Conservation (phyloP, 2,888 invertebrate genomes). For the Chouioia cunea region DNA sequence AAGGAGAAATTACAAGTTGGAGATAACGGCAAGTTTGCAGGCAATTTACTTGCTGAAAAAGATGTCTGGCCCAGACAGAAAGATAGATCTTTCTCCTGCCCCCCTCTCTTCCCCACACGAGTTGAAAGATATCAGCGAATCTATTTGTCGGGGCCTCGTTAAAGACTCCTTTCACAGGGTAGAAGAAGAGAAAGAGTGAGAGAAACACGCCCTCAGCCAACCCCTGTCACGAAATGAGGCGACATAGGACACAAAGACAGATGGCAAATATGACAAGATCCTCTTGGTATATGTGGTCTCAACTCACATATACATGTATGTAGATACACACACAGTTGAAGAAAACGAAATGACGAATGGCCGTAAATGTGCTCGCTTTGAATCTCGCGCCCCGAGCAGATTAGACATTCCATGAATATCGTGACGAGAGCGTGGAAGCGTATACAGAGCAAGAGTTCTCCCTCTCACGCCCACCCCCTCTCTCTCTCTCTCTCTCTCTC, state of each 20-base stretch:
- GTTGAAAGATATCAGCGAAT: slow-evolving; percentile 62
- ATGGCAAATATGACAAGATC: slow-evolving; percentile 65
- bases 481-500: too few species aligned
- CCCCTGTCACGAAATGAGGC: slow-evolving; percentile 46
- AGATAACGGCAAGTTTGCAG: slow-evolving; percentile 37
- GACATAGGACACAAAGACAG: slow-evolving; percentile 57
- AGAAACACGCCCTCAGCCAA: not conserved
- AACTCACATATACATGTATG: slow-evolving; percentile 6
- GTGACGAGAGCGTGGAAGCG: slow-evolving; percentile 52
- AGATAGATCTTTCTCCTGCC: not conserved
- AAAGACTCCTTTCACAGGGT: slow-evolving; percentile 63
- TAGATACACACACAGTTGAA: slow-evolving; percentile 9
- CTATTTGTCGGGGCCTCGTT: slow-evolving; percentile 64
- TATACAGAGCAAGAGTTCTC: slow-evolving; percentile 12
- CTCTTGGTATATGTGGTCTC: slow-evolving; percentile 9
- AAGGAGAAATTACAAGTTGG: slow-evolving; percentile 36
- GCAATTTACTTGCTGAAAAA: slow-evolving; percentile 44
- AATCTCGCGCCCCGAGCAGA: slow-evolving; percentile 48
- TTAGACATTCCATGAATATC: slow-evolving; percentile 62
- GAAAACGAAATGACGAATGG: slow-evolving; percentile 58
- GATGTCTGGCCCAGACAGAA: slow-evolving; percentile 36
- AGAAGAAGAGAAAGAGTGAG: slow-evolving; percentile 56
- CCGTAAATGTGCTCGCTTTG: slow-evolving; percentile 46
- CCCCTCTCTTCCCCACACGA: not conserved
- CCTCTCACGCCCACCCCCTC: not conserved